Evolutionary conservation across 2,888 invertebrate genomes (phyloP).

Genomic region (Ochropleura leucogaster): DNA sequence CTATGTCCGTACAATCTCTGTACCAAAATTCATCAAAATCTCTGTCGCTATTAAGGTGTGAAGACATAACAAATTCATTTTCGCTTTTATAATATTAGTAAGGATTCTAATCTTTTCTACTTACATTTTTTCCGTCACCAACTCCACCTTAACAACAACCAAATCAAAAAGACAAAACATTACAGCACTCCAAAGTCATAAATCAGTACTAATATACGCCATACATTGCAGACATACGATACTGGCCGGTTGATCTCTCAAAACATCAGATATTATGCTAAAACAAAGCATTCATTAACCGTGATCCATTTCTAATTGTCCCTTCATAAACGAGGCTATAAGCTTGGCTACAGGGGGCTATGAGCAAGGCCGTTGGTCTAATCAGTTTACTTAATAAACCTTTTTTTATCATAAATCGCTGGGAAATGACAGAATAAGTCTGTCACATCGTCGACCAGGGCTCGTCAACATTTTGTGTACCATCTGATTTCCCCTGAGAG

Average conservation of each 20-base stretch:
- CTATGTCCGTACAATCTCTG: too few relatives aligned
- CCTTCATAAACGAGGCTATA: constrained; percentile 38
- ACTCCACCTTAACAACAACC: background rate
- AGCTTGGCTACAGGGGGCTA: constrained; percentile 28
- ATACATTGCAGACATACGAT: background rate
- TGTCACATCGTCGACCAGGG: constrained; percentile 49
- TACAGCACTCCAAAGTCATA: background rate
- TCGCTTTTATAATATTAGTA: too few relatives aligned
- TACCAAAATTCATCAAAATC: too few relatives aligned
- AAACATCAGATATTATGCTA: constrained; percentile 20
- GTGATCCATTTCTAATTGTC: constrained; percentile 48
- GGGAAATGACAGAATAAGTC: constrained; percentile 65
- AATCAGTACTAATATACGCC: constrained; percentile 10
- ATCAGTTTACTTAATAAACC: constrained; percentile 59
- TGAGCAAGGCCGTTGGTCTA: constrained; percentile 36
- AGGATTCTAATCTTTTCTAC: too few relatives aligned
- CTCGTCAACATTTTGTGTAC: constrained; percentile 74
- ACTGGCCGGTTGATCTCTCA: constrained; percentile 8
- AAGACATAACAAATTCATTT: too few relatives aligned
- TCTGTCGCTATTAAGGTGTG: too few relatives aligned
- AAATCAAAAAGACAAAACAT: background rate
- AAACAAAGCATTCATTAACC: constrained; percentile 54
- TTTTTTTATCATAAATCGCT: constrained; percentile 63
- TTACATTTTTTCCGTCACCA: too few relatives aligned
- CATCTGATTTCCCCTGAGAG: constrained; percentile 80